Evolutionary conservation across 1,140 invertebrate genomes (phyloP).

Genomic region (Aphaenogaster floridana): DNA sequence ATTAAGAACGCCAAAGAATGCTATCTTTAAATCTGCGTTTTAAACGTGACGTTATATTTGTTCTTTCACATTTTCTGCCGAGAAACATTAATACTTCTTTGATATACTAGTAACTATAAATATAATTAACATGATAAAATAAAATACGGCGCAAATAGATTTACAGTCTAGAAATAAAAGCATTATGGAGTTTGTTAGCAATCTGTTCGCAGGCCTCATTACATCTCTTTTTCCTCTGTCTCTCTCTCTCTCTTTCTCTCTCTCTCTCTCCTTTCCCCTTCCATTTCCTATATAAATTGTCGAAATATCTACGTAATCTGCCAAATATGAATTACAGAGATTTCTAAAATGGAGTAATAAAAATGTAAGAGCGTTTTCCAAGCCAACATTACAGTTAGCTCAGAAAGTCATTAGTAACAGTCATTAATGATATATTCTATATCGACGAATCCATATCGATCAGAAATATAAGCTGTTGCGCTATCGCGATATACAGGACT

Average conservation of each 20-base stretch:
- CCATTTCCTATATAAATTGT: slow-evolving; percentile 64
- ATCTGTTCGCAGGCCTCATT: slow-evolving; percentile 11
- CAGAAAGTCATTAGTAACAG: slow-evolving; percentile 62
- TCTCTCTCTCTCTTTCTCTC: not conserved
- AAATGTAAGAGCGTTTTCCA: slow-evolving; percentile 71
- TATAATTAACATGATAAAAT: slow-evolving; percentile 25
- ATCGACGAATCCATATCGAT: not conserved
- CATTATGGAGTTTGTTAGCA: slow-evolving; percentile 41
- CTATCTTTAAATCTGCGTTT: not conserved
- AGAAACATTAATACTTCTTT: not conserved
- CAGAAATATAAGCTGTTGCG: not conserved
- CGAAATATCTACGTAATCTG: slow-evolving; percentile 63
- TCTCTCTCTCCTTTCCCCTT: not conserved
- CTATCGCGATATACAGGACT: not conserved
- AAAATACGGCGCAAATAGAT: not conserved
- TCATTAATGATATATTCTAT: slow-evolving; percentile 33
- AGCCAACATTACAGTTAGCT: slow-evolving; percentile 45
- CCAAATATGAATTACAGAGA: slow-evolving; percentile 50
- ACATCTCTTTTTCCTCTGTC: not conserved
- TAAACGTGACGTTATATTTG: not conserved
- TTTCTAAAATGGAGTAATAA: slow-evolving; percentile 70
- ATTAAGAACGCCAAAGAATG: not conserved
- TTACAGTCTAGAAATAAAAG: slow-evolving; percentile 63
- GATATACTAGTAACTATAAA: not conserved
- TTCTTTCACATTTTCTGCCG: not conserved